A percentile compares a stretch with the other conserved stretches of the same genome.
Conservation (phyloP, 1,140 invertebrate species). For the Patella vulgata region DNA sequence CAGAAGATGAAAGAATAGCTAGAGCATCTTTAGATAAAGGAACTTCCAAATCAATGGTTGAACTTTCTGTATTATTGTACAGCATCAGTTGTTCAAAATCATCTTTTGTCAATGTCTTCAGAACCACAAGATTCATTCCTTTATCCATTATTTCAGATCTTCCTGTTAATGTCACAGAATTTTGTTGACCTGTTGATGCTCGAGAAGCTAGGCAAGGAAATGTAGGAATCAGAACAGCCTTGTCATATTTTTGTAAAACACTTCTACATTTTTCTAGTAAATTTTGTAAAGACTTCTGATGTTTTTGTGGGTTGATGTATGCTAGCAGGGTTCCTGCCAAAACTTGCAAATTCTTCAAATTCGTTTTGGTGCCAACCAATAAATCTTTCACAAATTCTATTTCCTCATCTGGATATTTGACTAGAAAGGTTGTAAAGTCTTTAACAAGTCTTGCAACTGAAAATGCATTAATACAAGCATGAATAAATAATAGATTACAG, state of each 20-base stretch:
- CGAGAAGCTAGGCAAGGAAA: slow-evolving; percentile 45
- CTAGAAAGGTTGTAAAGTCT: slow-evolving; percentile 38
- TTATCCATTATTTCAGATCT: too few species aligned
- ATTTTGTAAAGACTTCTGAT: slow-evolving; percentile 22
- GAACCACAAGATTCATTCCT: too few species aligned
- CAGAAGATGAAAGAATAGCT: too few species aligned
- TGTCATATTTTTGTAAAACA: slow-evolving; percentile 20
- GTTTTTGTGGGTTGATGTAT: slow-evolving; percentile 21
- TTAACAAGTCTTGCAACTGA: slow-evolving; percentile 31
- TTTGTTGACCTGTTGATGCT: neutral
- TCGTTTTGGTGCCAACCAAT: slow-evolving; percentile 25
- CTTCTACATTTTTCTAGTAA: slow-evolving; percentile 32
- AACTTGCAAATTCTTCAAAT: slow-evolving; percentile 17
- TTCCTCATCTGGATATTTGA: slow-evolving; percentile 42
- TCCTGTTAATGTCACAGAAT: too few species aligned
- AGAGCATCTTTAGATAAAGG: too few species aligned
- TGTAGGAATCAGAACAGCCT: slow-evolving; percentile 40
- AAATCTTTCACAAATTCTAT: slow-evolving; percentile 34
- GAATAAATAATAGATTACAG: slow-evolving; percentile 48
- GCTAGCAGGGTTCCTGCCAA: slow-evolving; percentile 45
- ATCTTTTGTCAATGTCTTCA: too few species aligned
- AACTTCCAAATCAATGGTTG: too few species aligned
- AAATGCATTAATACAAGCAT: slow-evolving; percentile 37
- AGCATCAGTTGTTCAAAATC: too few species aligned
- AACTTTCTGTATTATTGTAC: too few species aligned